A percentile compares a stretch with the other conserved stretches of the same genome.
phyloP scores from a whole-genome alignment of 2,888 invertebrate species.

The Mythimna impura region DNA sequence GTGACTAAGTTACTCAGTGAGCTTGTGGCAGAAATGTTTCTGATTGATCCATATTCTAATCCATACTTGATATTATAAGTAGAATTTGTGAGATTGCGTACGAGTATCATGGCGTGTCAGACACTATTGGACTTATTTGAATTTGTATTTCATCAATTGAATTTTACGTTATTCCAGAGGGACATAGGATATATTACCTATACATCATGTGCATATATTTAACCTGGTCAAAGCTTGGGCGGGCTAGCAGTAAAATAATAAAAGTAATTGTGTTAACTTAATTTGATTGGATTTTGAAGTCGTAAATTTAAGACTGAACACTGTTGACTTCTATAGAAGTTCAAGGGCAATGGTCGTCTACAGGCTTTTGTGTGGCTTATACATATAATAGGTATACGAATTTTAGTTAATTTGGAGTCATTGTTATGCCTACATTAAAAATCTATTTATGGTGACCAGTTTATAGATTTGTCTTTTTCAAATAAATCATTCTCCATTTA shows the following conservation, averaged over 20 bases:
- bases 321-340: conserved; percentile 1
- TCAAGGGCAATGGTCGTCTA: conserved; percentile 11
- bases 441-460: not conserved
- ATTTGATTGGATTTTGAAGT: not conserved
- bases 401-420: conserved; percentile 1
- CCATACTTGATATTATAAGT: not conserved
- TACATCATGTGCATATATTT: too few relatives aligned
- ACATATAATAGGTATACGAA: not conserved
- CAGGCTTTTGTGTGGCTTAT: not conserved
- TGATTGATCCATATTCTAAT: conserved; percentile 3
- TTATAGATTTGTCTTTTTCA: not conserved
- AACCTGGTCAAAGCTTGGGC: not conserved
- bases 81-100: too few relatives aligned
- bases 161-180: too few relatives aligned
- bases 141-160: too few relatives aligned
- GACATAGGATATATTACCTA: too few relatives aligned
- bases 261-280: not conserved
- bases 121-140: too few relatives aligned
- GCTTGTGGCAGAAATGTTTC: conserved; percentile 29
- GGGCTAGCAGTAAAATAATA: not conserved
- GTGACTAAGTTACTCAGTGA: conserved; percentile 24
- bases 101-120: too few relatives aligned
- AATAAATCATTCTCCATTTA: too few relatives aligned
- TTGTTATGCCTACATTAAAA: conserved; percentile 8
- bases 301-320: not conserved